Percentiles rank a stretch among this genome's conserved stretches.
phyloP scores from a whole-genome alignment of 2,113 vertebrate genomes.

The Notechis scutatus region DNA sequence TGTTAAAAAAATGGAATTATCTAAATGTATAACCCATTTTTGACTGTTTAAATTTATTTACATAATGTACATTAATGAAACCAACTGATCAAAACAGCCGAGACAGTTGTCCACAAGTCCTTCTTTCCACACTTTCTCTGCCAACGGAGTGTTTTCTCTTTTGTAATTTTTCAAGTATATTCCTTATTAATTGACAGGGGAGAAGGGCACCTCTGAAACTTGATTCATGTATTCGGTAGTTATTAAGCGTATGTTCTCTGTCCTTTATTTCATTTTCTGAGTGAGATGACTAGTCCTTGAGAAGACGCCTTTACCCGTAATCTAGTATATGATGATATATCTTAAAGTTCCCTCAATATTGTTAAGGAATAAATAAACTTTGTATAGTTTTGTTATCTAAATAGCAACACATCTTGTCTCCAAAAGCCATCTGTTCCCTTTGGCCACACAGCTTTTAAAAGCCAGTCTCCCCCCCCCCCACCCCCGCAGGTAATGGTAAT shows the following conservation, averaged over 20 bases:
- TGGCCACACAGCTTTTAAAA: background rate
- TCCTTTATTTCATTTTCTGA: background rate
- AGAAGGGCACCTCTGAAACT: background rate
- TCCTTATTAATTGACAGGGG: background rate
- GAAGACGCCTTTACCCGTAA: background rate
- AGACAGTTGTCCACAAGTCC: background rate
- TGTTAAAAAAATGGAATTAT: background rate
- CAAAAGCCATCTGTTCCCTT: background rate
- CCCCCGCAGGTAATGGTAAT: background rate
- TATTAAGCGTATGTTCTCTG: background rate
- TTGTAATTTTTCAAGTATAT: background rate
- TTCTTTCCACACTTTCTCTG: background rate
- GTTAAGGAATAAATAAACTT: background rate
- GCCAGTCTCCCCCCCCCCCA: rapidly evolving
- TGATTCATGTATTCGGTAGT: background rate
- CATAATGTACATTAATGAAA: background rate
- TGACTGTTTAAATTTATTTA: background rate
- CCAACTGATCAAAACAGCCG: background rate
- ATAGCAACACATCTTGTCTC: background rate
- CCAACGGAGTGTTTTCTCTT: background rate
- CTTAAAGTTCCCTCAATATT: background rate
- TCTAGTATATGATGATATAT: background rate
- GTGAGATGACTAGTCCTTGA: background rate
- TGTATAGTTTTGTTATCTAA: background rate
- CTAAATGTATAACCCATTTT: background rate